Evolutionary conservation across 1,140 invertebrate species (phyloP), one percentile per base, ranked within the genome.

Genomic region (Lutraria rhynchaena): DNA sequence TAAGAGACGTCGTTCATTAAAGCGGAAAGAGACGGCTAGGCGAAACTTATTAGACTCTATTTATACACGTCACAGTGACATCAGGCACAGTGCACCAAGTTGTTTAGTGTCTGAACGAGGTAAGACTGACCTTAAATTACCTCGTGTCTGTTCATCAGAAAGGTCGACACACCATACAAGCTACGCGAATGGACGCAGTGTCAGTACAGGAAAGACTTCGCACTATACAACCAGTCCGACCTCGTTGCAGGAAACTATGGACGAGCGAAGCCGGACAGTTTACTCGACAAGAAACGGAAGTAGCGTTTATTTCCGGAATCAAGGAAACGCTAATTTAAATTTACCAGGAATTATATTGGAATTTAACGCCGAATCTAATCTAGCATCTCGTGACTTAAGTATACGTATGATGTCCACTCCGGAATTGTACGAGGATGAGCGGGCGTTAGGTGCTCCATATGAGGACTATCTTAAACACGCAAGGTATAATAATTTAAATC

Each of bases 291-390:
- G 58, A 31, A 75, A 63, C 15, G 29, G 4, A 1, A 22, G 7
- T 22, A 29, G 7, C 31, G 58, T 31, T 29, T 29, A 44, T 17
- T 29, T 41, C 17, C 55, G 73, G 4, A 41, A 31, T 29, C 41
- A 58, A 29, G 24, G 29, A 17, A 81, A 46, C 35, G 24, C 53
- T 17, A 63, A 65, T n/a, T 46, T 81, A 17, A 81, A 29, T 51
- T 33, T 81, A 15, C 78, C 69, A 4, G 78, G 55, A 65, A 74
- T 81, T 24, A 81, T 81, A 2, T 73, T 81, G 78, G 69, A 71
- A 53, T 81, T 81, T 37, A 81, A 81, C 44, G 4, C 51, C 24
- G 70, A 74, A 73, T 27, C 78, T n/a, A 73, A 51, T 55, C 46
- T 49, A 29, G 27, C 24, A 9, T 33, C 67, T 0, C 29, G 27